Evolutionary conservation across 2,113 vertebrate species (phyloP).

Genomic region (Ctenodactylus gundi): DNA sequence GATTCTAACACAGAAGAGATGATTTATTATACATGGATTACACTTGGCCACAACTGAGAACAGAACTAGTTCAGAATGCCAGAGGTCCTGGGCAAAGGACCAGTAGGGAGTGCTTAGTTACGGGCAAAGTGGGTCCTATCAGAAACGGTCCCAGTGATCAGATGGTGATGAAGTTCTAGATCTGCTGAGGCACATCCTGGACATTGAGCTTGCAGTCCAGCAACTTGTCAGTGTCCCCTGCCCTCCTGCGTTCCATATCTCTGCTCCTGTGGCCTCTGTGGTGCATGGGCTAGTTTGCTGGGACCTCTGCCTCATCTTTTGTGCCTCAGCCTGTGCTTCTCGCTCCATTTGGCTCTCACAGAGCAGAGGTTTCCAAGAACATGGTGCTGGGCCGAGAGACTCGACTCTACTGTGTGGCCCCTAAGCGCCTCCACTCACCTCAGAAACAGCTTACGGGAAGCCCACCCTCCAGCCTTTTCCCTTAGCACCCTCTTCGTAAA

Average conservation of each 20-base stretch:
- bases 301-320: slow-evolving; percentile 98
- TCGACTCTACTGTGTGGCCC: no score
- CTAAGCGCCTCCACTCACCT: not conserved
- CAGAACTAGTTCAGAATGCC: slow-evolving; percentile 74
- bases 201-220: not conserved
- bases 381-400: no score
- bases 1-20: slow-evolving; percentile 32
- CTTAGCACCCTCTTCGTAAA: not conserved
- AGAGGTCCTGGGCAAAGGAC: not conserved
- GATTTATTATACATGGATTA: slow-evolving; percentile 77
- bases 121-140: not conserved
- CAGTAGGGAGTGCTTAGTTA: not conserved
- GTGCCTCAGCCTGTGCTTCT: slow-evolving; percentile 96
- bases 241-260: slow-evolving; percentile 1
- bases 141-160: not conserved
- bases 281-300: slow-evolving; percentile 84
- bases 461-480: not conserved
- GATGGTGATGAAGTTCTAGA: not conserved
- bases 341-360: no score
- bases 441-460: not conserved
- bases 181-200: not conserved
- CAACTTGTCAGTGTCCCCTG: not conserved
- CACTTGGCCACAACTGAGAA: slow-evolving; percentile 57
- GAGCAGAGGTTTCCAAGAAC: no score
- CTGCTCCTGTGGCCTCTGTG: slow-evolving; percentile 19